These are phyloP conservation scores for Lasiurus borealis DNA, from an alignment of 2,113 vertebrate genomes.

Conservation along the genomic window DNA sequence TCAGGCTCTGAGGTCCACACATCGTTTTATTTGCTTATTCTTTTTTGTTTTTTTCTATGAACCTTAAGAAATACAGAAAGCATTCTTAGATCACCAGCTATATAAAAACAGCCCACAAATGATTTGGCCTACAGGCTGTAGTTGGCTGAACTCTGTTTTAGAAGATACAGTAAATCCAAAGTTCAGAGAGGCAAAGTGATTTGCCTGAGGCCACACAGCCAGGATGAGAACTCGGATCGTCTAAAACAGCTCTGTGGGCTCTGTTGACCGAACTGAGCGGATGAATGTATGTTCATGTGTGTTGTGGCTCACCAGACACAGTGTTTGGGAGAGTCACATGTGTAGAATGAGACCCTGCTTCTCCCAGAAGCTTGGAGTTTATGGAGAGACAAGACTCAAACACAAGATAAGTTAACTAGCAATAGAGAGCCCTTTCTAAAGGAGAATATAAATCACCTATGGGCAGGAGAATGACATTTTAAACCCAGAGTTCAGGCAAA, in stretches of 20 bases:
- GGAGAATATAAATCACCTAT: background rate
- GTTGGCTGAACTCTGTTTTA: background rate
- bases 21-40: background rate
- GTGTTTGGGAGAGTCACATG: background rate
- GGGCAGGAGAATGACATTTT: background rate
- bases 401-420: background rate
- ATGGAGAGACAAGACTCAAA: background rate
- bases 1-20: background rate
- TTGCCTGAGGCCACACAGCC: background rate
- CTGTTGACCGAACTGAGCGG: background rate
- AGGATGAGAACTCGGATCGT: no score
- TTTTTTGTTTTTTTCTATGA: background rate
- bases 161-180: background rate
- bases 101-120: background rate
- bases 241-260: background rate
- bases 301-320: fast-evolving
- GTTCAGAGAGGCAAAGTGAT: background rate
- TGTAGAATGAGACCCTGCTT: background rate
- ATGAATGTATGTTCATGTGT: fast-evolving
- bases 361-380: background rate
- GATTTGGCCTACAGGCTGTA: background rate
- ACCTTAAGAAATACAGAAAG: background rate
- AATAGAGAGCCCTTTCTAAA: background rate
- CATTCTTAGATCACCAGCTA: background rate
- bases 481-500: background rate